Conservation (phyloP, 2,113 vertebrate genomes). For the Alosa alosa region DNA sequence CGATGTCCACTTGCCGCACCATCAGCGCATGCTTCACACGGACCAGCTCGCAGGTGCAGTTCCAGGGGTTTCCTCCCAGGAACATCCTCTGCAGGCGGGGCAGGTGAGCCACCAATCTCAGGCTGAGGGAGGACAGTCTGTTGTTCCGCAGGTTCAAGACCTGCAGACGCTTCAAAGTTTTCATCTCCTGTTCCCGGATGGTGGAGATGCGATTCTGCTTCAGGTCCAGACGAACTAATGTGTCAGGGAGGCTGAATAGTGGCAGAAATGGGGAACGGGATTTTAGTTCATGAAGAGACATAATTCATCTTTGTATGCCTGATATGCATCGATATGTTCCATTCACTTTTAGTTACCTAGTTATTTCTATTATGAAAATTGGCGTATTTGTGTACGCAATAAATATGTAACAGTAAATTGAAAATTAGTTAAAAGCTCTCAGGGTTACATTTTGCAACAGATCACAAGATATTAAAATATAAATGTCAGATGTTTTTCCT, state of each 20-base stretch:
- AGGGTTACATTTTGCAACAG: not conserved
- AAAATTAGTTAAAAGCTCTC: not conserved
- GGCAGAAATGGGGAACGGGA: not conserved
- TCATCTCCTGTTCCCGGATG: slow-evolving; percentile 70
- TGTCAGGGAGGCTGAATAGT: slow-evolving; percentile 71
- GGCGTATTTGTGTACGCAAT: not conserved
- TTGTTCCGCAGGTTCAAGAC: slow-evolving; percentile 81
- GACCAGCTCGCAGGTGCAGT: slow-evolving; percentile 78
- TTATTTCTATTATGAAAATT: not conserved
- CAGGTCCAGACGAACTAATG: slow-evolving; percentile 76
- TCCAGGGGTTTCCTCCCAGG: slow-evolving; percentile 80
- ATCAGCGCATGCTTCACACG: slow-evolving; percentile 63
- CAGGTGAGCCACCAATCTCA: slow-evolving; percentile 65
- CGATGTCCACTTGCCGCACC: slow-evolving; percentile 73
- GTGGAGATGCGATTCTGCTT: slow-evolving; percentile 75
- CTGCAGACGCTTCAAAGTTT: slow-evolving; percentile 75
- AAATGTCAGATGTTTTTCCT: not conserved
- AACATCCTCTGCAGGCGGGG: slow-evolving; percentile 73
- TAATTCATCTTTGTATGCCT: not conserved
- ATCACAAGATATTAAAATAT: not conserved
- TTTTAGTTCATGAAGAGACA: not conserved
- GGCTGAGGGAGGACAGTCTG: slow-evolving; percentile 70
- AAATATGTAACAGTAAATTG: not conserved
- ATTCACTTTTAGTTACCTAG: not conserved
- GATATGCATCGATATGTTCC: not conserved